These are phyloP conservation scores for Anas bahamensis DNA, from an alignment of 2,797 vertebrate species.

Conservation along the genomic window DNA sequence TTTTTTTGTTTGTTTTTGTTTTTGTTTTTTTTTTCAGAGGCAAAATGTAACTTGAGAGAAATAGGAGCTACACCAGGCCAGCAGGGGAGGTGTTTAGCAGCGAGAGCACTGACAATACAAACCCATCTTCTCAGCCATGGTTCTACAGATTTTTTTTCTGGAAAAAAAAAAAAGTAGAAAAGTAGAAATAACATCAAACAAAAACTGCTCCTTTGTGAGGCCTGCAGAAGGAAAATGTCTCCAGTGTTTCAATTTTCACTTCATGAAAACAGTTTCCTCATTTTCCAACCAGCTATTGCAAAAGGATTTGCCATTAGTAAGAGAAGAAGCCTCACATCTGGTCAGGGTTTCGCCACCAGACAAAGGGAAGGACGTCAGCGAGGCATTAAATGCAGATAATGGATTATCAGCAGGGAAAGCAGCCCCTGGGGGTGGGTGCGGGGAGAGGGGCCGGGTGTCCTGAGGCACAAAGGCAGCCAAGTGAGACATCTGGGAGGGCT, in stretches of 20 bases:
- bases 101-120: background rate
- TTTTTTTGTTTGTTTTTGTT: background rate
- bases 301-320: conserved; percentile 61
- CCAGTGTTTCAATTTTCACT: background rate
- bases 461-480: background rate
- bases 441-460: fast-evolving
- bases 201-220: background rate
- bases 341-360: background rate
- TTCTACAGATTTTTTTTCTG: background rate
- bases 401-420: conserved; percentile 53
- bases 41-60: background rate
- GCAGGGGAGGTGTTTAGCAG: background rate
- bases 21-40: background rate
- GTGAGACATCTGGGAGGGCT: conserved; percentile 34
- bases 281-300: conserved; percentile 21
- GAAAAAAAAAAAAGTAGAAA: background rate
- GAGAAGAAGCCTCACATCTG: conserved; percentile 60
- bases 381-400: conserved; percentile 67
- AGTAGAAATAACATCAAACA: background rate
- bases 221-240: background rate
- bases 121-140: background rate
- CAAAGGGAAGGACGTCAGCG: conserved; percentile 16
- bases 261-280: background rate
- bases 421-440: conserved; percentile 3
- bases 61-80: background rate